Evolutionary conservation across 92 coral and sea anemone species (phyloP), one percentile per base, ranked within the genome.

Genomic region (Zoanthus solanderi): DNA sequence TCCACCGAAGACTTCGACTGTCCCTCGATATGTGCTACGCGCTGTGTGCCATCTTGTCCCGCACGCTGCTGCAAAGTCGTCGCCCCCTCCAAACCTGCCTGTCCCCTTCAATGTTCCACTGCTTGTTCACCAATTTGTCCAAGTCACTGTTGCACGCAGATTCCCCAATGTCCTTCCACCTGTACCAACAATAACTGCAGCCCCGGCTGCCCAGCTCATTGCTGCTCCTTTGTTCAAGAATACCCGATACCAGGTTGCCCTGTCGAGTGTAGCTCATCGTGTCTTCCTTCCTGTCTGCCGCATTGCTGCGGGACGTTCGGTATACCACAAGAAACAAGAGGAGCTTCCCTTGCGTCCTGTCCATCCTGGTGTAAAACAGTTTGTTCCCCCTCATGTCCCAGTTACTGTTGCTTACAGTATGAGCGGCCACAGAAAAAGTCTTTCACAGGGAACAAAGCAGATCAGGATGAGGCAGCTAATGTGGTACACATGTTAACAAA

Each of bases 261-360:
- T 23, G 45, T 6, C 4, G 23, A 67, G 60, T 81, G 85, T 29
- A 31, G 53, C 30, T 63, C 85, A 9, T 14, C 23, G 61, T 81
- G 85, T 42, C 17, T 81, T 45, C n/a, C 85, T 42, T 81, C 85
- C 13, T 81, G 85, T 67, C 85, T 75, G 6, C 76, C 71, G 45
- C 85, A 81, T 1, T 81, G 85, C 61, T 81, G 85, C n/a, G 17
- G 6, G 9, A 2, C 85, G 0, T 7, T 7, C n/a, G 17, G 11
- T 63, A 63, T n/a, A 5, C 69, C 23, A 69, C 42, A 34, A 30
- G 45, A 7, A 50, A 50, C 56, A 37, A 37, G 42, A 50, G 56
- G 12, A 9, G 34, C 42, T 18, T 29, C 75, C 47, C 75, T 28
- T 28, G 75, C 75, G 23, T 75, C 85, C 13, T 81, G 85, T 47